Evolutionary conservation across 2,888 invertebrate species (phyloP), one percentile per base, ranked within the genome.

Genomic region (Trypoxylon attenuatum): DNA sequence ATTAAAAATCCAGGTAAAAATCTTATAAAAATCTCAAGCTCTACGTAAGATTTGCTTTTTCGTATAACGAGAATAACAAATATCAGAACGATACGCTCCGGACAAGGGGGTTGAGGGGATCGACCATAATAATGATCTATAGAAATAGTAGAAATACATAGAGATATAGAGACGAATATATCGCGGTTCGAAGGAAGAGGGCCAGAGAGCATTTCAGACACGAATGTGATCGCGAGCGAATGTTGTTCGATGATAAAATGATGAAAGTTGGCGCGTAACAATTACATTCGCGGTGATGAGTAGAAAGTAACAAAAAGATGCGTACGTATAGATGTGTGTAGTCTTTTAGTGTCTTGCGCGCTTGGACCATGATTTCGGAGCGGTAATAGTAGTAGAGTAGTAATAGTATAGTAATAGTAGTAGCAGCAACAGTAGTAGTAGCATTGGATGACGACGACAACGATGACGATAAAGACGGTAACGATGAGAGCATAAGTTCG

Each of bases 291-390:
- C 33, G 58, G 49, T 39, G 58, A 63, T 58, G 46, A 46, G 46
- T 21, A 43, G 53, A 49, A 61, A 63, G 56, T 56, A 18, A 73
- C 61, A 38, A 41, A 64, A 57, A 41, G 29, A 23, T 16, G 23
- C n/a, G 29, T 38, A 38, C 45, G 47, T 43, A 38, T 47, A 53
- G 13, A 23, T 38, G 21, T 53, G 27, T 39, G 63, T 65, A 69
- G 70, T 70, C 70, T 73, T 73, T n/a, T n/a, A n/a, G n/a, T n/a
- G 49, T 42, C 73, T 73, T 70, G 74, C 73, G 67, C 70, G 58
- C 59, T 73, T 73, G 62, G 68, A 70, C 74, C 61, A 57, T 65
- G 59, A 52, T 65, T 73, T 51, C 64, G 63, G n/a, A n/a, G n/a
- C n/a, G n/a, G n/a, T n/a, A n/a, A n/a, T n/a, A n/a, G n/a, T n/a